Evolutionary conservation across 2,113 vertebrate genomes (phyloP).

Genomic region (Leucosticte australis): DNA sequence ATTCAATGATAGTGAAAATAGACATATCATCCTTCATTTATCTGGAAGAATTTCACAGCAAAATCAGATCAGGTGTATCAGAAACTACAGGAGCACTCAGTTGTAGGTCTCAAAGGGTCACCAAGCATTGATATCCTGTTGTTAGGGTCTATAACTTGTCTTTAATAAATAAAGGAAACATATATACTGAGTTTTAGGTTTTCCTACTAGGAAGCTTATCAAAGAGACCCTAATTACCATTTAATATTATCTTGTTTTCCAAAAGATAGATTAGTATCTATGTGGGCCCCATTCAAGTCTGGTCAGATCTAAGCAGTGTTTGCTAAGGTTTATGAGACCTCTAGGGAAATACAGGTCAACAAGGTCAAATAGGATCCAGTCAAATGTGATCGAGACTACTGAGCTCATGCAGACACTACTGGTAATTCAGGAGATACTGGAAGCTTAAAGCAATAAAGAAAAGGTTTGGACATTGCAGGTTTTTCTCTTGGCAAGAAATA

Average conservation of each 20-base stretch:
- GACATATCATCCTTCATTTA: neutral
- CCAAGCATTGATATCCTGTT: neutral
- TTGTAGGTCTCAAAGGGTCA: neutral
- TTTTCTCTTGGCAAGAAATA: neutral
- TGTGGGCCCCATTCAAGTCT: neutral
- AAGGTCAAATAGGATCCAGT: neutral
- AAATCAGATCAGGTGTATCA: neutral
- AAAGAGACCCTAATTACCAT: neutral
- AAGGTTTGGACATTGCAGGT: neutral
- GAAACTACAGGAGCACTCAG: neutral
- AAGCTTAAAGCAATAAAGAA: neutral
- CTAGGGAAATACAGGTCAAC: neutral
- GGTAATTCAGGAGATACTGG: neutral
- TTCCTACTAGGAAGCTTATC: neutral
- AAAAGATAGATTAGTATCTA: neutral
- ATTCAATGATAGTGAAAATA: neutral
- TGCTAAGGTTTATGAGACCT: neutral
- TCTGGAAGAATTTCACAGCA: neutral
- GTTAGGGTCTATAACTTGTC: neutral
- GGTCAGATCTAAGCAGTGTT: neutral
- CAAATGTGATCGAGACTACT: neutral
- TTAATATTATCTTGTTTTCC: neutral
- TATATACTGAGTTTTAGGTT: neutral
- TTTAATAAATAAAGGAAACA: neutral
- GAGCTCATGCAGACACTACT: neutral